Evolutionary conservation across 2,113 vertebrate species (phyloP), one percentile per base, ranked within the genome.

Genomic region (Phylloscopus whistleri): DNA sequence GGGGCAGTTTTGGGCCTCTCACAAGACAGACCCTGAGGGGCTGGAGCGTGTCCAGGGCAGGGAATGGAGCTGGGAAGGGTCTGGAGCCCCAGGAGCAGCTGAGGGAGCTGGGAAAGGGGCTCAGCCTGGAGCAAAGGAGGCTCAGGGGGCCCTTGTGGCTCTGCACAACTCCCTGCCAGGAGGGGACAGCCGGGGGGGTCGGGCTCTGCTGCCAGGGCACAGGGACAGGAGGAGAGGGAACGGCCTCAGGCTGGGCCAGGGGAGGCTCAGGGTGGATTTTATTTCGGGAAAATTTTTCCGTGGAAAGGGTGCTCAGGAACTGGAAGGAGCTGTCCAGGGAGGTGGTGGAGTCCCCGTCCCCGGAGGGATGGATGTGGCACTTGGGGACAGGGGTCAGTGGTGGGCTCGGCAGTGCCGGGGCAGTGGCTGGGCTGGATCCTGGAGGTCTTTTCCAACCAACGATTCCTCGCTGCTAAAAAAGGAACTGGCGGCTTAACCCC

Each of bases 1-100:
- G 3, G 39, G 4, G 0, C 30, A 53, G 1, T 27, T 6, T 6
- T 53, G 62, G 52, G 39, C 24, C 13, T 9, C n/a, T 48, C 53
- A 30, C 53, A 75, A 20, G 1, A 2, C 4, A 46, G 16, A 59
- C 13, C 30, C 8, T 8, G 78, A 82, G 46, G 44, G 53, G 46
- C 53, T 82, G 69, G n/a, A 60, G 33, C 0, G 0, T n/a, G 37
- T 46, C 10, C 52, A 53, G n/a, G 9, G 37, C 0, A 60, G 37
- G 59, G 44, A 74, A 44, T 0, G 0, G 59, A 66, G 43, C 35
- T 64, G 59, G n/a, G n/a, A n/a, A n/a, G n/a, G n/a, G n/a, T n/a
- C n/a, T n/a, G n/a, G n/a, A n/a, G n/a, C n/a, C n/a, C n/a, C n/a
- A n/a, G n/a, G n/a, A n/a, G n/a, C n/a, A n/a, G n/a, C n/a, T n/a